Conservation (phyloP, 1,140 invertebrate genomes). For the Diachasma alloeum region DNA sequence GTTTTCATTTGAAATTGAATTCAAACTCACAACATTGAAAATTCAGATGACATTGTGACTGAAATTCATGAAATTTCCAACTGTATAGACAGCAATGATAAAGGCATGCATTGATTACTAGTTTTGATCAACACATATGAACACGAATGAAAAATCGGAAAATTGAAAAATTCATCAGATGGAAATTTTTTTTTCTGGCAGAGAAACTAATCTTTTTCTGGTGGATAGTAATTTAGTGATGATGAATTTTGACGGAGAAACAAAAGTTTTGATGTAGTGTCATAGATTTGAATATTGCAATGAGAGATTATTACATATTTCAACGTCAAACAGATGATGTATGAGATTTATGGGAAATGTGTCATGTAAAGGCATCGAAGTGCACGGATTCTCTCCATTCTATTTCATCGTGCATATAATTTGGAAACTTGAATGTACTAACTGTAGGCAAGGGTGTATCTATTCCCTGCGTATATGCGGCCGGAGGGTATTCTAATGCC, state of each 20-base stretch:
- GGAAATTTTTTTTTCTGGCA: too few species aligned
- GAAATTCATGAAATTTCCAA: too few species aligned
- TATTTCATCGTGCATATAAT: slow-evolving; percentile 1
- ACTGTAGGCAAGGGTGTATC: not conserved
- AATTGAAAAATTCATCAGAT: too few species aligned
- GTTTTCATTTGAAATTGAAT: too few species aligned
- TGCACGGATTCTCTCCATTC: not conserved
- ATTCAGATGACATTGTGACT: too few species aligned
- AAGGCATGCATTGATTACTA: too few species aligned
- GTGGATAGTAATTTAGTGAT: not conserved
- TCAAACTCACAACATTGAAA: too few species aligned
- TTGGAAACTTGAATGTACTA: slow-evolving; percentile 13
- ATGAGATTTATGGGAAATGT: slow-evolving; percentile 8
- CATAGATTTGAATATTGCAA: not conserved
- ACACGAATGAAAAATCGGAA: too few species aligned
- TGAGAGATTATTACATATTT: not conserved
- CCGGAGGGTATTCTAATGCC: slow-evolving; percentile 45
- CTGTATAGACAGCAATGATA: too few species aligned
- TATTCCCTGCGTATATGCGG: slow-evolving; percentile 18
- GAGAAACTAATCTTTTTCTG: not conserved
- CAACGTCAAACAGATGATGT: slow-evolving; percentile 1
- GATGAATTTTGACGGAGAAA: not conserved
- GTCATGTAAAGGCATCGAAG: slow-evolving; percentile 5
- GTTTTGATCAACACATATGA: too few species aligned
- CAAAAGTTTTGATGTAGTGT: not conserved